Conservation (phyloP, 2,113 vertebrate genomes). For the Pseudolaguvia tuberculata region DNA sequence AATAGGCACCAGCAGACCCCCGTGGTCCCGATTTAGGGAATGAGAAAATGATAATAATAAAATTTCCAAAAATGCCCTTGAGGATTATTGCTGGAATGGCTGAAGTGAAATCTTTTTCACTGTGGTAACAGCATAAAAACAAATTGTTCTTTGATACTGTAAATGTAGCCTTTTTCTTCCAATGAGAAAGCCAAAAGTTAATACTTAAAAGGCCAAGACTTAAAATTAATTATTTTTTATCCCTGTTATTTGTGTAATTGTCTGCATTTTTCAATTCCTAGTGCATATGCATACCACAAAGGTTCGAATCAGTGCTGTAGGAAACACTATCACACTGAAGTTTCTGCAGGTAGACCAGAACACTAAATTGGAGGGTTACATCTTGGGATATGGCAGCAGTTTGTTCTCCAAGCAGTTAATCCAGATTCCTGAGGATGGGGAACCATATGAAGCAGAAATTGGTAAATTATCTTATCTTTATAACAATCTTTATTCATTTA, state of each 20-base stretch:
- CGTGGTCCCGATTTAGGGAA: no score
- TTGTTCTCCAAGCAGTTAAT: conserved; percentile 91
- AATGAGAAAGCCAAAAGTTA: conserved; percentile 16
- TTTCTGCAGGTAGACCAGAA: conserved; percentile 78
- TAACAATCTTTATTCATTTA: neutral
- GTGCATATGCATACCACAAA: conserved; percentile 85
- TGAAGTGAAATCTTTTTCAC: neutral
- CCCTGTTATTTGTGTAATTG: neutral
- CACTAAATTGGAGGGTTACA: conserved; percentile 85
- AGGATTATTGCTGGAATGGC: conserved; percentile 1
- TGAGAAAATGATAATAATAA: neutral
- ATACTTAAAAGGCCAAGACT: neutral
- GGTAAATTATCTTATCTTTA: conserved; percentile 64
- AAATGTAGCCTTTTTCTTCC: conserved; percentile 24
- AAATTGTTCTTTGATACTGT: conserved; percentile 19
- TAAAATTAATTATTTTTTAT: neutral
- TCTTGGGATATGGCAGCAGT: conserved; percentile 89
- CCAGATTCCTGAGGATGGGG: conserved; percentile 80
- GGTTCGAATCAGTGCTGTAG: conserved; percentile 86
- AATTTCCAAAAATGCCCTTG: neutral
- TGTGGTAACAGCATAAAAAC: conserved; percentile 22
- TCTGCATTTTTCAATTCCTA: conserved; percentile 53
- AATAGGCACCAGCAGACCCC: no score
- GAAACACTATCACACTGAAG: conserved; percentile 85
- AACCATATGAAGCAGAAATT: conserved; percentile 78